Evolutionary conservation across 2,797 vertebrate genomes (phyloP), one percentile per base, ranked within the genome.

Genomic region (Squalus acanthias): DNA sequence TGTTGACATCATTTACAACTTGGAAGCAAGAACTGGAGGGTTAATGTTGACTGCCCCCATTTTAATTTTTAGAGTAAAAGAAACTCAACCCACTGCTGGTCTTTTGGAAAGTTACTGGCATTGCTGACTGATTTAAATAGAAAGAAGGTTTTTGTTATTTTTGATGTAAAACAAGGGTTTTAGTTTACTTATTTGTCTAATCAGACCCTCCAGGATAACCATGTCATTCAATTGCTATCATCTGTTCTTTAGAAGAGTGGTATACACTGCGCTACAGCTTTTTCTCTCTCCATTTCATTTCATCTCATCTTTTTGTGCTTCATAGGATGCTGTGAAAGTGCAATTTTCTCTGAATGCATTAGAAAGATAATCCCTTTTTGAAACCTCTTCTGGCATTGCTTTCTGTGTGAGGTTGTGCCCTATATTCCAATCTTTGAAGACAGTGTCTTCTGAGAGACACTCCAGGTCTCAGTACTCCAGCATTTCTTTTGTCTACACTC

Each of bases 401-500:
- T 69, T 53, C 39, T 72, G 20, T 95, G 63, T 67, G 69, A 29
- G 39, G 22, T 29, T 70, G 39, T 95, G 39, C 46, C 67, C 57
- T 89, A 89, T 29, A 15, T 95, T 53, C 67, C 46, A 74, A 12
- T 72, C 22, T 26, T 95, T 95, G 93, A 57, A 72, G 93, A 29
- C 22, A 26, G 50, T 7, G 33, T 39, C 46, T 53, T 70, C 67
- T 53, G 69, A 95, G 22, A 53, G 69, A 72, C 26, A 50, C 26
- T 57, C 50, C 13, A 29, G 53, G 9, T 74, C 50, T 69, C 10
- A 7, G n/a, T 46, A 93, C 33, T 95, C 50, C 26, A 76, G 69
- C 24, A 72, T 95, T 76, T n/a, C 94, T 95, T 94, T 57, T 57
- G 70, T 60, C 94, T 57, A 53, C 69, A 57, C 65, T 95, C 12